phyloP scores from a whole-genome alignment of 2,113 vertebrate species.

The Leucosticte australis region DNA sequence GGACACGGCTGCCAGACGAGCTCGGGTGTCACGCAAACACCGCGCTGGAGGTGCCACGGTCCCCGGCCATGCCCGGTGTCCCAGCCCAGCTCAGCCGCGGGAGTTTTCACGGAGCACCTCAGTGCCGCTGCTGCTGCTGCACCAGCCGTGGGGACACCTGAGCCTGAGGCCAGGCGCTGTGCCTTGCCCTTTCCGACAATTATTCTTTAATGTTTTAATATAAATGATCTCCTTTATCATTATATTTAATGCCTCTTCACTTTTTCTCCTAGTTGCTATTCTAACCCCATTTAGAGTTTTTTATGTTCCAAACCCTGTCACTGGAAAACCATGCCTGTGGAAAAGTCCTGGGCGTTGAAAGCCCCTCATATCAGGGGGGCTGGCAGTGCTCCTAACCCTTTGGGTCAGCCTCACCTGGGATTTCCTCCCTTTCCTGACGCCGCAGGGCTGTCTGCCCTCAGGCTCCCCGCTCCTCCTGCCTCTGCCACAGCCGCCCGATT shows the following conservation, averaged over 20 bases:
- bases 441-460: accelerated
- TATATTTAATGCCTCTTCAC: neutral
- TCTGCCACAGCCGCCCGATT: neutral
- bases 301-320: neutral
- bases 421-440: neutral
- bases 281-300: neutral
- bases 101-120: neutral
- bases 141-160: neutral
- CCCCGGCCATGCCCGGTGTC: neutral
- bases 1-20: neutral
- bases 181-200: neutral
- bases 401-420: neutral
- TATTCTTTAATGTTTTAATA: neutral
- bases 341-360: neutral
- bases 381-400: too few species aligned
- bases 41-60: neutral
- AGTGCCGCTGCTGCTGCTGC: neutral
- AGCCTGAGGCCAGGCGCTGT: neutral
- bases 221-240: neutral
- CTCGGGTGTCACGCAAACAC: neutral
- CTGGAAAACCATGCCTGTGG: neutral
- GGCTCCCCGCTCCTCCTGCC: neutral
- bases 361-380: accelerated
- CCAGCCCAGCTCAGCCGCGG: accelerated
- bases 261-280: neutral